A percentile compares a stretch with the other conserved stretches of the same genome.
phyloP scores from a whole-genome alignment of 1,140 invertebrate species.

The Platyura marginata region DNA sequence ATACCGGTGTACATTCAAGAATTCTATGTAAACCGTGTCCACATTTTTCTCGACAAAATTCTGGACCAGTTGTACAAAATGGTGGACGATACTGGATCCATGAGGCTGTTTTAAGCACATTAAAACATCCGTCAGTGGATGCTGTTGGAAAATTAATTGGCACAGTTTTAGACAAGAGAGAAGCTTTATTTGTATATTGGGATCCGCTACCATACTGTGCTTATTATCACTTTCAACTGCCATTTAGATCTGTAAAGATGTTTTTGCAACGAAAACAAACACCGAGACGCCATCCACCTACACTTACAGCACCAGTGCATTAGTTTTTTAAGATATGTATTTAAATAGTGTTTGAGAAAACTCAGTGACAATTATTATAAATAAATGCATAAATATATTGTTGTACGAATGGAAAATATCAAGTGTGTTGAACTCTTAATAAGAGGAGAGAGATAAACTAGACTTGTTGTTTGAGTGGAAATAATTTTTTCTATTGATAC shows the following conservation, averaged over 20 bases:
- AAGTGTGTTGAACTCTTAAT: too few species aligned
- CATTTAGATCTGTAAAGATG: constrained; percentile 35
- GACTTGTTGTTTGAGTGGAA: too few species aligned
- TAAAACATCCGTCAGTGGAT: constrained; percentile 26
- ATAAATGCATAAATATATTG: too few species aligned
- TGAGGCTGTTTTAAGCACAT: constrained; percentile 27
- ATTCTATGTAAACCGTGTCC: constrained; percentile 40
- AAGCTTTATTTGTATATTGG: constrained; percentile 61
- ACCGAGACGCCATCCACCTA: neutral
- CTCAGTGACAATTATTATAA: too few species aligned
- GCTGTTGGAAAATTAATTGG: constrained; percentile 36
- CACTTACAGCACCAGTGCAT: constrained; percentile 1
- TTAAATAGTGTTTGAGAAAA: too few species aligned
- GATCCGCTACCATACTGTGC: constrained; percentile 66
- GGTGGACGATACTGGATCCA: constrained; percentile 30
- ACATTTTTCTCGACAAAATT: constrained; percentile 35
- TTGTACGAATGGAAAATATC: too few species aligned
- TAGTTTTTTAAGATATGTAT: too few species aligned
- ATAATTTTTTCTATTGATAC: too few species aligned
- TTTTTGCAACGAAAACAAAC: constrained; percentile 20
- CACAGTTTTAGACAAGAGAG: constrained; percentile 48
- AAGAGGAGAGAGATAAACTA: too few species aligned
- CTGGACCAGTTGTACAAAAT: constrained; percentile 26
- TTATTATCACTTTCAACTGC: constrained; percentile 60
- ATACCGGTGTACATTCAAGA: constrained; percentile 42